Conservation (phyloP, 2,888 invertebrate species). For the Ectemnius cavifrons region DNA sequence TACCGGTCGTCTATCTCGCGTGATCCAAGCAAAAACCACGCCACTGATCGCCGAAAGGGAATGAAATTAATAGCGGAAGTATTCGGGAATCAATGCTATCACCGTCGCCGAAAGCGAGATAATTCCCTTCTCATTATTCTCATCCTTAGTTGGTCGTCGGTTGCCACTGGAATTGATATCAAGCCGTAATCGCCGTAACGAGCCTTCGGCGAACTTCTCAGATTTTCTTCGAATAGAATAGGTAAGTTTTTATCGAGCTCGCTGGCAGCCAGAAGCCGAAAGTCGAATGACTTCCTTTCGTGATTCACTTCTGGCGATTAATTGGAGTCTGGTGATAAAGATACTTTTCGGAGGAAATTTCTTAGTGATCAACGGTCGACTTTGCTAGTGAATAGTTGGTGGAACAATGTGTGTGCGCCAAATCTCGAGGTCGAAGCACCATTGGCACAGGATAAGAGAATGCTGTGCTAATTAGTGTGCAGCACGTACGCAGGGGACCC, state of each 20-base stretch:
- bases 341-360: slow-evolving; percentile 5
- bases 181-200: background rate
- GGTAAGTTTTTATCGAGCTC: slow-evolving; percentile 8
- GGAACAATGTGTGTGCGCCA: slow-evolving; percentile 1
- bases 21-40: no score
- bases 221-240: background rate
- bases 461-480: slow-evolving; percentile 53
- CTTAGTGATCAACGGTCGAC: background rate
- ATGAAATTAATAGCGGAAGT: background rate
- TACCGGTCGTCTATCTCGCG: no score
- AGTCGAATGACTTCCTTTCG: background rate
- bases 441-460: slow-evolving; percentile 39
- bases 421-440: slow-evolving; percentile 18
- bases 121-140: background rate
- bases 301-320: slow-evolving; percentile 8
- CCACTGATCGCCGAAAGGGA: background rate
- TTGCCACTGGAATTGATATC: slow-evolving; percentile 1
- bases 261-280: background rate
- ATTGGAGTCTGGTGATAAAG: slow-evolving; percentile 12
- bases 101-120: no score
- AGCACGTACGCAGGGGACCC: background rate
- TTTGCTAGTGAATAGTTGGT: background rate
- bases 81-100: background rate
- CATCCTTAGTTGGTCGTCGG: background rate
- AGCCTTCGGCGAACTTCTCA: background rate